Evolutionary conservation across 2,113 vertebrate genomes (phyloP).

Genomic region (Microcebus ravelobensis): DNA sequence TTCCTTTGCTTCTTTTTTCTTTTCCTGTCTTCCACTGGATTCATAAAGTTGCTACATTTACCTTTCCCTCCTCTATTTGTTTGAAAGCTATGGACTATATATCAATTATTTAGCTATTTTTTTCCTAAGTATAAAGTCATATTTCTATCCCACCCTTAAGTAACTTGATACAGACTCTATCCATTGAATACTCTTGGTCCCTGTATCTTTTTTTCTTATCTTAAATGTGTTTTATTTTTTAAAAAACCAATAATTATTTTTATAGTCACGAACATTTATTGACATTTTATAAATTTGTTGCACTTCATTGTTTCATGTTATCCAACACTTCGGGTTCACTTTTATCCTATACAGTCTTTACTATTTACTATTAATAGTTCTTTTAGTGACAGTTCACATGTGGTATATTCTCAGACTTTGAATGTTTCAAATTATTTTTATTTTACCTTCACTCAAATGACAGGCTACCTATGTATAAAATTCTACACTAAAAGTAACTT

Average conservation of each 20-base stretch:
- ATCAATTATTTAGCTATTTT: background rate
- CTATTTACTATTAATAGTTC: background rate
- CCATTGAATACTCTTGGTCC: background rate
- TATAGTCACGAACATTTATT: background rate
- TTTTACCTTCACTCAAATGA: background rate
- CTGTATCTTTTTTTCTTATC: background rate
- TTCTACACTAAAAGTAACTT: slow-evolving; percentile 4
- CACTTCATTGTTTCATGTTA: background rate
- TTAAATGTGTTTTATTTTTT: background rate
- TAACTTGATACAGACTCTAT: background rate
- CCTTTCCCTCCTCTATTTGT: background rate
- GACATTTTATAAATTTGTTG: background rate
- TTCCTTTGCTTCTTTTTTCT: background rate
- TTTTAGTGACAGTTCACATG: background rate
- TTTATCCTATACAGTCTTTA: background rate
- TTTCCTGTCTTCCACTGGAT: background rate
- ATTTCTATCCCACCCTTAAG: slow-evolving; percentile 35
- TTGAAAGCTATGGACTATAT: background rate
- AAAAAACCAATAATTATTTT: background rate
- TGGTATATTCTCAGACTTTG: background rate
- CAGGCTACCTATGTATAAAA: background rate
- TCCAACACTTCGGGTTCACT: background rate
- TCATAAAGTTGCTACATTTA: background rate
- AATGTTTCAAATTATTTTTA: background rate
- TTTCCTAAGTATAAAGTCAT: background rate